Evolutionary conservation across 1,140 invertebrate species (phyloP), one percentile per base, ranked within the genome.

Genomic region (Zaprionus africanus): DNA sequence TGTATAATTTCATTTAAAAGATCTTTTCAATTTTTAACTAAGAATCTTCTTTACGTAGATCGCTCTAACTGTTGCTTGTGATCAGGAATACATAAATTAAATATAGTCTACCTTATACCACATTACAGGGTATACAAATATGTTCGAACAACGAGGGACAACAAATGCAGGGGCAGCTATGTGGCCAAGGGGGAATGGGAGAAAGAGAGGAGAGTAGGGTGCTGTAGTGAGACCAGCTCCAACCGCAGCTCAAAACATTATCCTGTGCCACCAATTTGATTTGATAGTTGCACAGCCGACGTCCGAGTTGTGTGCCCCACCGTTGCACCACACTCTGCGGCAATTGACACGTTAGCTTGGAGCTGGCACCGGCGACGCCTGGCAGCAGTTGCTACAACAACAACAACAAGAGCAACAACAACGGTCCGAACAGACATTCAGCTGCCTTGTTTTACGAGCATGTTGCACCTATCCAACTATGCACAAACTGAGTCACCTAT

Each of bases 241-340:
- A 83, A 87, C 84, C 84, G 81, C 84, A 87, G 84, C 81, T 87
- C 84, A 81, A 88, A 87, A 84, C 84, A 87, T 87, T 88, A 87
- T 87, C 84, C 84, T 88, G 84, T 88, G 84, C 84, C 84, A 88
- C 84, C 84, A 87, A 87, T 87, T 87, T 88, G 83, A 78, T 86
- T 87, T 87, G 83, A 87, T 87, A 87, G 83, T 87, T 87, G 83
- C 75, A 81, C 75, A 77, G 77, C 77, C 77, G 67, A 68, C 68
- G 53, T 69, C 66, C 72, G 38, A 75, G 65, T n/a, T 31, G 26
- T 31, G 26, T 43, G 49, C 72, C 65, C 59, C 43, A 26, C 19
- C 26, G 61, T 24, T 49, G 19, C 41, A 61, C 51, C 58, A 36
- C 56, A 54, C 59, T 57, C 68, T 80, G 68, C 43, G 75, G 59